These are phyloP conservation scores for Dreissena rostriformis DNA, from an alignment of 1,140 invertebrate species.

Conservation along the genomic window DNA sequence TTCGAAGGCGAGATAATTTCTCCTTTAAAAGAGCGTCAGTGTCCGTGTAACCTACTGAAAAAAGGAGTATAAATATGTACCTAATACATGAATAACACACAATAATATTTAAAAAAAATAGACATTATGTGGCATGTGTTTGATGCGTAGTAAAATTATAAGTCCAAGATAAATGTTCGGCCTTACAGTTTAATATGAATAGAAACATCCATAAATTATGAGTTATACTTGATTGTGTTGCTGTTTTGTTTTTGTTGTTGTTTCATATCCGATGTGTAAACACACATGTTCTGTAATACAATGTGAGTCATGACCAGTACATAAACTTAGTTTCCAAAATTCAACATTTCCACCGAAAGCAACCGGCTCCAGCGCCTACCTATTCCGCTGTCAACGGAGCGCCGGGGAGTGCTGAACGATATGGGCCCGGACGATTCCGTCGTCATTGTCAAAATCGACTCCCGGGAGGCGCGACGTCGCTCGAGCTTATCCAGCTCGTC, in stretches of 20 bases:
- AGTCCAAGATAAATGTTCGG: no score
- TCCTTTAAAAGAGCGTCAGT: constrained; percentile 50
- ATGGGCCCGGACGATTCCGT: constrained; percentile 16
- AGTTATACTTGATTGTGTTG: no score
- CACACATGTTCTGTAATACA: not conserved
- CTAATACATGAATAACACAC: no score
- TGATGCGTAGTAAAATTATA: no score
- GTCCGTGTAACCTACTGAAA: constrained; percentile 40
- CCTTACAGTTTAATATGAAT: no score
- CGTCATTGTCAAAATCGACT: constrained; percentile 50
- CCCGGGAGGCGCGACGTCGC: constrained; percentile 51
- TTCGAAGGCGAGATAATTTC: constrained; percentile 40
- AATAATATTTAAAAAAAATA: no score
- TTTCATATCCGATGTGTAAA: not conserved
- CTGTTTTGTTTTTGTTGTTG: no score
- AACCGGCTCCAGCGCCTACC: constrained; percentile 13
- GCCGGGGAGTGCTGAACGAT: constrained; percentile 52
- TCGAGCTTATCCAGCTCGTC: constrained; percentile 48
- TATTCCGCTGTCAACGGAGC: constrained; percentile 39
- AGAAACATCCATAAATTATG: not conserved
- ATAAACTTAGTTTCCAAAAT: no score
- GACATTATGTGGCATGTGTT: no score
- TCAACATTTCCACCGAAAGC: no score
- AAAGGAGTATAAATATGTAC: not conserved
- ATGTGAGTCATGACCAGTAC: no score